A percentile compares a stretch with the other conserved stretches of the same genome.
Evolutionary conservation across 2,797 vertebrate species (phyloP).

Genomic region (Enteromius argenteus): DNA sequence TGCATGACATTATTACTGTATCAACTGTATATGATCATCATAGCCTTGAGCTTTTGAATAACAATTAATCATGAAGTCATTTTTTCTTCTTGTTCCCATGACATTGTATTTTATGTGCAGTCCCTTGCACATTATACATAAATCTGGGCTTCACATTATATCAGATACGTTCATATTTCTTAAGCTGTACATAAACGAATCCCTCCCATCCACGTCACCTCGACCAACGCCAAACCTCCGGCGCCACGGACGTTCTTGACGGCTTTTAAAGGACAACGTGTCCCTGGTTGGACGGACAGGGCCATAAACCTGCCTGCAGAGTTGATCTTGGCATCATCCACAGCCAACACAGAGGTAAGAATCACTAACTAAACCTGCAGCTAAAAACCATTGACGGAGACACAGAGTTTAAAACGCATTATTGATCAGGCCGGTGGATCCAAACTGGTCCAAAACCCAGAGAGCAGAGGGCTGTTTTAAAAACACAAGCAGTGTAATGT

Average conservation of each 20-base stretch:
- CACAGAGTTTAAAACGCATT: neutral
- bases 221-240: slow-evolving; percentile 5
- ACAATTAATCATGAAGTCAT: neutral
- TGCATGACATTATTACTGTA: neutral
- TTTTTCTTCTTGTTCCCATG: neutral
- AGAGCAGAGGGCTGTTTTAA: neutral
- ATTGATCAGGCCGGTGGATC: neutral
- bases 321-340: slow-evolving; percentile 11
- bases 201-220: slow-evolving; percentile 3
- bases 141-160: neutral
- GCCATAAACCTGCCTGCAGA: slow-evolving; percentile 3
- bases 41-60: neutral
- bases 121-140: neutral
- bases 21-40: neutral
- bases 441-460: neutral
- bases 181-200: neutral
- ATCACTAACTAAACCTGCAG: neutral
- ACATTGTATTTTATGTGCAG: neutral
- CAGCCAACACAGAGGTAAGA: neutral
- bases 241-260: neutral
- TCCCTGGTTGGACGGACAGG: neutral
- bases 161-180: neutral
- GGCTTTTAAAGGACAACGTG: neutral
- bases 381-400: neutral
- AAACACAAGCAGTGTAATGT: neutral